phyloP scores from a whole-genome alignment of 2,888 invertebrate species.

The Corbicula japonica region DNA sequence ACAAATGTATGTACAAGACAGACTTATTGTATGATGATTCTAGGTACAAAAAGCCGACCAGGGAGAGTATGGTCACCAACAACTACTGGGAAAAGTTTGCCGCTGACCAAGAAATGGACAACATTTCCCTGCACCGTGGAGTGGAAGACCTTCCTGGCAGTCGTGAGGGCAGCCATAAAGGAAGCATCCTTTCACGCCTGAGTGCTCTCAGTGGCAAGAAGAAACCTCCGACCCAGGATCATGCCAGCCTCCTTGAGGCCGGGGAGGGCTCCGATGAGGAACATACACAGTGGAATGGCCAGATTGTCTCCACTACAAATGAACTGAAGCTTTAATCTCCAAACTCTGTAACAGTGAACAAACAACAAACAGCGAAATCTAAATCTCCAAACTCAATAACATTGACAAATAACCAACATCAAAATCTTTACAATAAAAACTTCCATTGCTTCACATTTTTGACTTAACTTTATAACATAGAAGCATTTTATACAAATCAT shows the following conservation, averaged over 20 bases:
- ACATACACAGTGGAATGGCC: too few species aligned
- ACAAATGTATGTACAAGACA: background rate
- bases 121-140: conserved; percentile 81
- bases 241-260: conserved; percentile 73
- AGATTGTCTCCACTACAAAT: too few species aligned
- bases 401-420: too few species aligned
- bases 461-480: too few species aligned
- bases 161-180: conserved; percentile 74
- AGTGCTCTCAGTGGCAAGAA: conserved; percentile 76
- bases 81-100: conserved; percentile 79
- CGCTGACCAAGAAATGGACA: conserved; percentile 73
- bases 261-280: conserved; percentile 40
- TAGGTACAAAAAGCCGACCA: conserved; percentile 83
- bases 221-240: conserved; percentile 73
- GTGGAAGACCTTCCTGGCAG: conserved; percentile 72
- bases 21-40: background rate
- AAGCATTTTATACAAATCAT: too few species aligned
- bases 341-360: too few species aligned
- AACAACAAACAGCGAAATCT: too few species aligned
- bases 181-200: conserved; percentile 76
- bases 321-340: too few species aligned
- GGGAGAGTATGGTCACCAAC: conserved; percentile 80
- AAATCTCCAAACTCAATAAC: too few species aligned
- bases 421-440: too few species aligned
- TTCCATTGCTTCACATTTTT: too few species aligned